Percentiles rank a stretch among this genome's conserved stretches.
Conservation (phyloP, 2,113 vertebrate genomes). For the Actenoides hombroni region DNA sequence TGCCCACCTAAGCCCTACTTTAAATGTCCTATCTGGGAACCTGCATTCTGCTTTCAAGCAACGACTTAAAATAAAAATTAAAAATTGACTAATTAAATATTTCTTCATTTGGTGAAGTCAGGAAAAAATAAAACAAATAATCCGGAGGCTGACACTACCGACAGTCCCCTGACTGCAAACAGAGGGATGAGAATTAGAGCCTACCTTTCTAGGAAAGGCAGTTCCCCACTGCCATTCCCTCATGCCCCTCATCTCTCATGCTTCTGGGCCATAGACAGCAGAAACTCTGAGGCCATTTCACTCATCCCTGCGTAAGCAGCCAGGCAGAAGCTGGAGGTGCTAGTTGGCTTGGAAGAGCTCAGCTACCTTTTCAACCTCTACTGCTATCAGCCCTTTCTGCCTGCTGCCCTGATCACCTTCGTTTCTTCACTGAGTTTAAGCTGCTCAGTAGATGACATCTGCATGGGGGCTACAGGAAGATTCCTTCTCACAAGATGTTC, state of each 20-base stretch:
- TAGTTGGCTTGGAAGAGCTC: background rate
- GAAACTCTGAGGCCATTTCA: background rate
- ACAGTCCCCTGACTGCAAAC: background rate
- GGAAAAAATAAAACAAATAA: background rate
- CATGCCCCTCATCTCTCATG: background rate
- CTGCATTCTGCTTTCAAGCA: background rate
- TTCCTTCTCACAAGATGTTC: background rate
- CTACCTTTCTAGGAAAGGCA: background rate
- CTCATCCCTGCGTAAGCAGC: background rate
- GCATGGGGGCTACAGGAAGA: background rate
- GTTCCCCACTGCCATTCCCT: background rate
- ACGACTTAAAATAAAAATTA: background rate
- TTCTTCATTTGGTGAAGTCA: background rate
- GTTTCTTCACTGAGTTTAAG: background rate
- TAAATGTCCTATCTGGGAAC: background rate
- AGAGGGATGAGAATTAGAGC: accelerated
- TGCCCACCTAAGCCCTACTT: background rate
- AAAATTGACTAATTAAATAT: background rate
- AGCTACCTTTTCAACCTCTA: background rate
- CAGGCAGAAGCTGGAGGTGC: background rate
- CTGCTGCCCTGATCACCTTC: accelerated
- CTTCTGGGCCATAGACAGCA: background rate
- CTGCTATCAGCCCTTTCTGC: background rate
- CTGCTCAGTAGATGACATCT: background rate
- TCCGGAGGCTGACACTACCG: background rate